A percentile compares a stretch with the other conserved stretches of the same genome.
phyloP scores from a whole-genome alignment of 1,140 invertebrate genomes.

The Watersipora subatra region DNA sequence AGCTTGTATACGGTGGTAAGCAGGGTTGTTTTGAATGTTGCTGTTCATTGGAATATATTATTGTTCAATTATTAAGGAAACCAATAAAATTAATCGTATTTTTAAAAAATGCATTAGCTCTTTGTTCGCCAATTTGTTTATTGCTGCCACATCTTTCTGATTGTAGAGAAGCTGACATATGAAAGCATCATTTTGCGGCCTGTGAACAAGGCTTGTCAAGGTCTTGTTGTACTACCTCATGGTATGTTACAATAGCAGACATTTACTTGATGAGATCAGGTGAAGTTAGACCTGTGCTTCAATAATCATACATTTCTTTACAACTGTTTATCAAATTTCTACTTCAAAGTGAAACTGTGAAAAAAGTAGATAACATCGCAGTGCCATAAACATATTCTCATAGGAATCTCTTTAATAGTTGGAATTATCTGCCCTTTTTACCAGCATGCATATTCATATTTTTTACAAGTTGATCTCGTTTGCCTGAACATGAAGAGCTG shows the following conservation, averaged over 20 bases:
- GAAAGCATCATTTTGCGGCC: slow-evolving; percentile 9
- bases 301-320: no score
- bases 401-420: no score
- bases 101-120: neutral
- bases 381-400: no score
- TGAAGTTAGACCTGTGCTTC: no score
- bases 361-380: no score
- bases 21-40: neutral
- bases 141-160: no score
- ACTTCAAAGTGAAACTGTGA: no score
- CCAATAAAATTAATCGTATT: neutral
- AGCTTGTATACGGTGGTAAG: neutral
- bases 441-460: no score
- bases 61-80: neutral
- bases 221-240: slow-evolving; percentile 51
- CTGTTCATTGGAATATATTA: neutral
- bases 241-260: slow-evolving; percentile 33
- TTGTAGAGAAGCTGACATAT: neutral
- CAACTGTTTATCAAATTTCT: no score
- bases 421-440: no score
- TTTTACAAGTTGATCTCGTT: no score
- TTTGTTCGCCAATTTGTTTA: neutral
- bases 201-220: slow-evolving; percentile 17
- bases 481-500: no score
- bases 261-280: neutral